These are phyloP conservation scores for Dufourea novaeangliae DNA, from an alignment of 1,140 invertebrate genomes.

Conservation along the genomic window DNA sequence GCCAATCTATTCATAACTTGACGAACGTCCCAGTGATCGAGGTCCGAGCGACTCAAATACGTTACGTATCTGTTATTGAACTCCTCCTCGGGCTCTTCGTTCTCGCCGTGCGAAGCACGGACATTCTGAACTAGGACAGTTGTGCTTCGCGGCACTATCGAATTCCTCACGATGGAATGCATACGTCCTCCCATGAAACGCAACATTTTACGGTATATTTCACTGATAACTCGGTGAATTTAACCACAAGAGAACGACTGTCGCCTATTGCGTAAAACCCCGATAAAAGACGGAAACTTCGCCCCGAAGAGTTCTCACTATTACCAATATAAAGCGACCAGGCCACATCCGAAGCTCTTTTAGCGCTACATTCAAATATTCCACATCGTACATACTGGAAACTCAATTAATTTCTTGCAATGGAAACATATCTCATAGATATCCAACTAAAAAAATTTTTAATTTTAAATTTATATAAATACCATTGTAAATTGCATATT, in stretches of 20 bases:
- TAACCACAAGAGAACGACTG: background rate
- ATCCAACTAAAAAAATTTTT: no score
- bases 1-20: conserved; percentile 91
- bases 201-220: conserved; percentile 74
- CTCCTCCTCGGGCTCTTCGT: conserved; percentile 85
- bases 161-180: conserved; percentile 71
- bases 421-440: no score
- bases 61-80: conserved; percentile 90
- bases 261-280: conserved; percentile 65
- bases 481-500: no score
- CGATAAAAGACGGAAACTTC: conserved; percentile 24
- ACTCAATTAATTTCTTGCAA: no score
- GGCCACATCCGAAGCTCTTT: background rate
- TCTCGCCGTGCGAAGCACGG: conserved; percentile 71
- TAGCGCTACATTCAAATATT: conserved; percentile 8
- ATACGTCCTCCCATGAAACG: conserved; percentile 79
- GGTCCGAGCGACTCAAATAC: conserved; percentile 94
- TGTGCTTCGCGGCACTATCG: conserved; percentile 63
- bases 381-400: background rate
- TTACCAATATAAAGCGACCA: background rate
- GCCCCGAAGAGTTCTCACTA: background rate
- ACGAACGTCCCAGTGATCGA: conserved; percentile 98
- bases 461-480: no score
- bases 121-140: conserved; percentile 61
- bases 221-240: background rate